Evolutionary conservation across 2,888 invertebrate genomes (phyloP).

Genomic region (Limnephilus rhombicus): DNA sequence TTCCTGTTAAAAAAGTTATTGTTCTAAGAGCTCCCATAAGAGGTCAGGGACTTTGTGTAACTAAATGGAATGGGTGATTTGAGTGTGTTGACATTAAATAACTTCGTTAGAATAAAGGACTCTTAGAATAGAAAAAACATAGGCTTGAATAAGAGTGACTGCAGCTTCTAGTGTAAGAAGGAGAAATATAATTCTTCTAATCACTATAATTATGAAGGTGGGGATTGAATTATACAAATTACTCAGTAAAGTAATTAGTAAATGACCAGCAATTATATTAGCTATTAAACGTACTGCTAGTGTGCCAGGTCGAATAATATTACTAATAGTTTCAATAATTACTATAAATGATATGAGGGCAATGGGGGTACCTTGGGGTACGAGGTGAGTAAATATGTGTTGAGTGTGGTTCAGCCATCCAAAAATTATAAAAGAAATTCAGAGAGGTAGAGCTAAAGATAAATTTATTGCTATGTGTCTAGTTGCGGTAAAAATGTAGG

Average conservation of each 20-base stretch:
- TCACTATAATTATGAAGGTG: too few relatives aligned
- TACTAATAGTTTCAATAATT: too few relatives aligned
- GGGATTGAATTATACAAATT: too few relatives aligned
- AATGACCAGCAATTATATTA: too few relatives aligned
- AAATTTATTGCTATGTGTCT: constrained; percentile 81
- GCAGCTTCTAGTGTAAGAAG: too few relatives aligned
- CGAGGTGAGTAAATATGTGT: constrained; percentile 80
- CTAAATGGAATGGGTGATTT: constrained; percentile 83
- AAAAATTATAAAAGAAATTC: constrained; percentile 82
- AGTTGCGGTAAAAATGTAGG: constrained; percentile 69
- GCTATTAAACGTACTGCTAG: too few relatives aligned
- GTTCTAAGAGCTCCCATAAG: constrained; percentile 76
- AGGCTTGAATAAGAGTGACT: constrained; percentile 78
- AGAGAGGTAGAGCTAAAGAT: constrained; percentile 80
- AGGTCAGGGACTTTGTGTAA: constrained; percentile 82
- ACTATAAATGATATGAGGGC: too few relatives aligned
- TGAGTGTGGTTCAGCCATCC: constrained; percentile 81
- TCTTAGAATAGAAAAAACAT: constrained; percentile 82
- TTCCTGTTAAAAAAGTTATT: too few relatives aligned
- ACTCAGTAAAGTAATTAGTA: too few relatives aligned
- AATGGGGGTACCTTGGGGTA: constrained; percentile 77
- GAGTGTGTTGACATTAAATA: constrained; percentile 78
- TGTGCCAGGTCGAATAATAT: too few relatives aligned
- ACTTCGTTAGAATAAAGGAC: constrained; percentile 84
- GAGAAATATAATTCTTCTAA: too few relatives aligned